Conservation (phyloP, 2,888 invertebrate genomes). For the Synanthedon vespiformis region DNA sequence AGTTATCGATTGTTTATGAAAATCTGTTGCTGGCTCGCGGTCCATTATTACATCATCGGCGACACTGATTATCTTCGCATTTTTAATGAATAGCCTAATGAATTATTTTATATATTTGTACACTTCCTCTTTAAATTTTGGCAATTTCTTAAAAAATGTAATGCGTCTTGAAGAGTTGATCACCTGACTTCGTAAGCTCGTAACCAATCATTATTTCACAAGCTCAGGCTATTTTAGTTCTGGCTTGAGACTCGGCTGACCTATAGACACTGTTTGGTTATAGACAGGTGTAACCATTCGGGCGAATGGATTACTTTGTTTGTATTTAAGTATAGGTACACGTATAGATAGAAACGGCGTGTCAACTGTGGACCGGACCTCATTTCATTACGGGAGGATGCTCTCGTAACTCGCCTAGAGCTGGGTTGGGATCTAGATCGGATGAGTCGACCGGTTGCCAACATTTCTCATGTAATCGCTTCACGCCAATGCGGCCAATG, state of each 20-base stretch:
- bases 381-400: conserved; percentile 2
- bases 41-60: no score
- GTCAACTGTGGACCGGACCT: conserved; percentile 12
- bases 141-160: background rate
- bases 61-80: no score
- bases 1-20: no score
- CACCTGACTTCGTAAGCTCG: background rate
- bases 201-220: conserved; percentile 25
- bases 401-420: conserved; percentile 8
- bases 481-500: conserved; percentile 7
- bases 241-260: conserved; percentile 30
- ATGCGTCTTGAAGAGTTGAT: background rate
- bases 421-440: conserved; percentile 35
- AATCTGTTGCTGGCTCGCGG: no score
- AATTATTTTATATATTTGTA: no score
- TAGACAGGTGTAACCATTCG: conserved; percentile 3
- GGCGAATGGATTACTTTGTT: conserved; percentile 9
- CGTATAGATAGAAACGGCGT: conserved; percentile 2
- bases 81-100: no score
- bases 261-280: conserved; percentile 23
- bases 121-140: no score
- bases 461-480: conserved; percentile 16
- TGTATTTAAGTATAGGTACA: no score
- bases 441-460: conserved; percentile 31
- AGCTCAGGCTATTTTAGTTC: conserved; percentile 55